Evolutionary conservation across 37 sponge, comb jelly and placozoan genomes (phyloP), one percentile per base, ranked within the genome.

Genomic region (Theonella swinhoei): DNA sequence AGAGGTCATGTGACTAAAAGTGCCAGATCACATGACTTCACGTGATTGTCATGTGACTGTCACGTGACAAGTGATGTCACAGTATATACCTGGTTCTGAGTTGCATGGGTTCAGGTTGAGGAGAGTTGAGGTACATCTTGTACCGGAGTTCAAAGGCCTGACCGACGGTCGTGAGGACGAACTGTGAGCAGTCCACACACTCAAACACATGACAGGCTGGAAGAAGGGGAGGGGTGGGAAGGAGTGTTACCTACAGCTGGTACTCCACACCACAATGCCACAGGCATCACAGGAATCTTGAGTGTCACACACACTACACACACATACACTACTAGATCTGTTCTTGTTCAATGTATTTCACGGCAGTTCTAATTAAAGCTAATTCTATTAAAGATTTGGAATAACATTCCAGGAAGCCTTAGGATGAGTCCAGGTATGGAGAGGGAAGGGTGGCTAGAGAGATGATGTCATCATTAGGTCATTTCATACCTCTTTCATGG

Each of bases 81-180:
- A 14, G 7, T 7, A 47, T 14, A 47, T 47, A 47, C 54, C 11
- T 47, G 54, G 7, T 47, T 14, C 54, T 47, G 54, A 47, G 7
- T 14, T 47, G 54, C 39, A 83, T 43, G 28, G 87, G 72, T 7
- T 78, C 71, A 72, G 78, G 17, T n/a, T 36, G 63, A 14, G 85
- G 81, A 17, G 29, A 33, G 20, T 72, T 78, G 63, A 93, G 89
- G 72, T 82, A 95, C 77, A 79, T 70, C 74, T 91, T 95, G 87
- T 86, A 91, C 63, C 92, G 74, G 9, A 95, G 80, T 43, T 95
- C 95, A 69, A 95, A 95, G 59, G 95, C 92, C 62, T 95, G 95
- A 0, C 95, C 95, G 39, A 95, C 82, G 32, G 95, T 86, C 23
- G 89, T 42, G 25, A 95, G 74, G 7, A 95, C 95, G 39, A 68